phyloP scores from a whole-genome alignment of 2,797 vertebrate genomes.

The Gymnoscopelus braueri region DNA sequence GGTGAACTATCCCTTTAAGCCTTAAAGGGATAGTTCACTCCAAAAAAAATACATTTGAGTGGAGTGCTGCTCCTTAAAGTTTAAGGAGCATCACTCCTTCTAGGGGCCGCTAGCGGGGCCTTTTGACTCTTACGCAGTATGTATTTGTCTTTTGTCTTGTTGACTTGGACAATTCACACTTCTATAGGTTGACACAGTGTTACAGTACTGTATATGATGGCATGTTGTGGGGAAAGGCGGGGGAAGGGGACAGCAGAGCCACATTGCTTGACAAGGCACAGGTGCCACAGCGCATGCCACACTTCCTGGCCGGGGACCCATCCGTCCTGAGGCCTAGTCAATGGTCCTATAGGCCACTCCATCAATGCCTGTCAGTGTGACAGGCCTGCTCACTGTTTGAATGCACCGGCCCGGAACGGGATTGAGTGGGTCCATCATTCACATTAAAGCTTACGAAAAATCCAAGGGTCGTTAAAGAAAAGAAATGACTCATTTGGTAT shows the following conservation, averaged over 20 bases:
- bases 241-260: not conserved
- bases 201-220: conserved; percentile 32
- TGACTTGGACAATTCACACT: no score
- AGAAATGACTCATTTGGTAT: conserved; percentile 7
- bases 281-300: conserved; percentile 52
- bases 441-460: conserved; percentile 12
- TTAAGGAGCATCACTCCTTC: no score
- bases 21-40: no score
- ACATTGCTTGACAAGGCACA: conserved; percentile 52
- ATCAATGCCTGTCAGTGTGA: conserved; percentile 66
- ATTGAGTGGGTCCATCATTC: conserved; percentile 34
- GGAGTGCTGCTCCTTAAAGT: no score
- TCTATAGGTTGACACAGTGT: not conserved
- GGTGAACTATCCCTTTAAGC: no score
- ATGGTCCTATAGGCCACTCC: conserved; percentile 59
- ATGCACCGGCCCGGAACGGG: conserved; percentile 42
- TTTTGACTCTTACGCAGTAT: no score
- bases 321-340: conserved; percentile 62
- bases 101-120: no score
- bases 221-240: not conserved
- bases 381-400: conserved; percentile 52
- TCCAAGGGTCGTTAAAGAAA: conserved; percentile 1
- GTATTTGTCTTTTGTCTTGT: no score
- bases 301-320: conserved; percentile 47
- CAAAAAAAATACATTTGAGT: no score